A percentile compares a stretch with the other conserved stretches of the same genome.
These are phyloP conservation scores for Taeniopygia guttata DNA, from an alignment of 2,797 vertebrate genomes.

Conservation along the genomic window DNA sequence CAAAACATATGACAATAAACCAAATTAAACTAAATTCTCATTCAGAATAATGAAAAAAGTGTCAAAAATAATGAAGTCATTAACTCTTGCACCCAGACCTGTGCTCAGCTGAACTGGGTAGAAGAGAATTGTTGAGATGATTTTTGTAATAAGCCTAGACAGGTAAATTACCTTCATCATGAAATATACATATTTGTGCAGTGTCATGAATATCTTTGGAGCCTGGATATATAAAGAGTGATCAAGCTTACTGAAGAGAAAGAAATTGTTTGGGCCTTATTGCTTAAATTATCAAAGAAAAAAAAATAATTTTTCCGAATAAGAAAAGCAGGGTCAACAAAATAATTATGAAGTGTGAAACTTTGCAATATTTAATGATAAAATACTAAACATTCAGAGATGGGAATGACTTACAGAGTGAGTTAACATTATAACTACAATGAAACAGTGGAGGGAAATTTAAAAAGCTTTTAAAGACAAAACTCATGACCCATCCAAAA, in stretches of 20 bases:
- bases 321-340: background rate
- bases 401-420: background rate
- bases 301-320: background rate
- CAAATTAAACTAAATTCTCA: background rate
- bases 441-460: background rate
- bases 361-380: background rate
- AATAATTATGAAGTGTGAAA: background rate
- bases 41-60: background rate
- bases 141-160: background rate
- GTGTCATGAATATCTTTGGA: background rate
- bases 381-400: background rate
- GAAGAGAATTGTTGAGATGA: background rate
- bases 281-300: background rate
- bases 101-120: background rate
- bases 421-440: background rate
- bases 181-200: background rate
- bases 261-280: background rate
- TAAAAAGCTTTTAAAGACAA: background rate
- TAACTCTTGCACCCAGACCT: background rate
- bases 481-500: background rate
- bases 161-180: background rate
- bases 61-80: background rate
- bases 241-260: background rate
- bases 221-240: background rate
- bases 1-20: background rate